Percentiles rank a stretch among this genome's conserved stretches.
Evolutionary conservation across 2,797 vertebrate species (phyloP).

Genomic region (Squalus acanthias): DNA sequence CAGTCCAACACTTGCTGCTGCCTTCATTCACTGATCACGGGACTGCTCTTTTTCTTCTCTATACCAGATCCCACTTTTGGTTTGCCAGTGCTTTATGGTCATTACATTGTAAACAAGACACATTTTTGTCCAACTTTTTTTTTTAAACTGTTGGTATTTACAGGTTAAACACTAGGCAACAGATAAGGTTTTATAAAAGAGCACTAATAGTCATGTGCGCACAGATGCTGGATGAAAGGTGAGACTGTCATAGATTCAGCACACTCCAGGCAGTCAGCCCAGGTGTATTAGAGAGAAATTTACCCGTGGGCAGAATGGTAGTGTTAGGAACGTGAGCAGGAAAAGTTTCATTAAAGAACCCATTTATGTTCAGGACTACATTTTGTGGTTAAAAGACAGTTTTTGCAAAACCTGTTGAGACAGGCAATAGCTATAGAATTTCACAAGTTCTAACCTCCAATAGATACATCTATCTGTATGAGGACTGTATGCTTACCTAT

Average conservation of each 20-base stretch:
- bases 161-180: neutral
- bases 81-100: neutral
- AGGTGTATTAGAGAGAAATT: neutral
- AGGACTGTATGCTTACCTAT: neutral
- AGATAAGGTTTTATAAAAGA: neutral
- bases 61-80: neutral
- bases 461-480: neutral
- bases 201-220: neutral
- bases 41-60: neutral
- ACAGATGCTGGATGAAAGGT: neutral
- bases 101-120: neutral
- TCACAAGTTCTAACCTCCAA: neutral
- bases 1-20: too few relatives aligned
- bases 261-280: neutral
- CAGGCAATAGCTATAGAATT: neutral
- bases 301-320: neutral
- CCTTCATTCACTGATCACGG: too few relatives aligned
- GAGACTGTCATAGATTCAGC: neutral
- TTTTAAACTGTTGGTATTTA: neutral
- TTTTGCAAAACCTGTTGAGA: neutral
- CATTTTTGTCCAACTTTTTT: neutral
- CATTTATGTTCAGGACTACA: too few relatives aligned
- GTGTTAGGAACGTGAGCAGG: neutral
- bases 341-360: neutral
- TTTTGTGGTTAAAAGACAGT: too few relatives aligned